Evolutionary conservation across 2,797 vertebrate genomes (phyloP).

Genomic region (Acanthis flammea): DNA sequence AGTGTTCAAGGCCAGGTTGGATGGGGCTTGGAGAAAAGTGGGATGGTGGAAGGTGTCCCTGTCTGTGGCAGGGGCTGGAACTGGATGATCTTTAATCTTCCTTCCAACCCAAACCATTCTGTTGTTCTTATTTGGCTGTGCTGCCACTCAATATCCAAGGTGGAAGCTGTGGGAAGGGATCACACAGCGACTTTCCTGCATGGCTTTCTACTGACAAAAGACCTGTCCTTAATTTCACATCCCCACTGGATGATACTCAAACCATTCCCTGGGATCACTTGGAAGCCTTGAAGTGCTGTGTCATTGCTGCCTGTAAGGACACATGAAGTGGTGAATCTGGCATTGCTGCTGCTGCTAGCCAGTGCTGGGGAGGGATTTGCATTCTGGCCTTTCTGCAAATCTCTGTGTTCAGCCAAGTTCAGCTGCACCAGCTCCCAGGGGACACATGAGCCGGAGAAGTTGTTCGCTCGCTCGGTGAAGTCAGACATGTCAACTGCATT

Average conservation of each 20-base stretch:
- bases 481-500: background rate
- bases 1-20: background rate
- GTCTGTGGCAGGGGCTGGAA: background rate
- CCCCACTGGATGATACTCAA: background rate
- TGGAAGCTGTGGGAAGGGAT: background rate
- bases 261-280: background rate
- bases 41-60: background rate
- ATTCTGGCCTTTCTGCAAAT: background rate
- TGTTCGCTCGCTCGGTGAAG: accelerated
- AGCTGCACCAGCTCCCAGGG: background rate
- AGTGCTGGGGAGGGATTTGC: background rate
- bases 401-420: background rate
- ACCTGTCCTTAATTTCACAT: background rate
- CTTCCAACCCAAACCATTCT: background rate
- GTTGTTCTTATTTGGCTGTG: background rate
- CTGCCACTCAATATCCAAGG: background rate
- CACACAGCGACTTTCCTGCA: background rate
- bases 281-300: background rate
- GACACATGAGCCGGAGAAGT: background rate
- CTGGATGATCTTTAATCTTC: accelerated
- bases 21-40: background rate
- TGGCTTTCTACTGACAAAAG: background rate
- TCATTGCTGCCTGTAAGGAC: background rate
- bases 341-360: background rate
- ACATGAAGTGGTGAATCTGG: background rate